A percentile compares a stretch with the other conserved stretches of the same genome.
These are phyloP conservation scores for Drosophila mettleri DNA, from an alignment of 2,888 invertebrate genomes.

Conservation along the genomic window DNA sequence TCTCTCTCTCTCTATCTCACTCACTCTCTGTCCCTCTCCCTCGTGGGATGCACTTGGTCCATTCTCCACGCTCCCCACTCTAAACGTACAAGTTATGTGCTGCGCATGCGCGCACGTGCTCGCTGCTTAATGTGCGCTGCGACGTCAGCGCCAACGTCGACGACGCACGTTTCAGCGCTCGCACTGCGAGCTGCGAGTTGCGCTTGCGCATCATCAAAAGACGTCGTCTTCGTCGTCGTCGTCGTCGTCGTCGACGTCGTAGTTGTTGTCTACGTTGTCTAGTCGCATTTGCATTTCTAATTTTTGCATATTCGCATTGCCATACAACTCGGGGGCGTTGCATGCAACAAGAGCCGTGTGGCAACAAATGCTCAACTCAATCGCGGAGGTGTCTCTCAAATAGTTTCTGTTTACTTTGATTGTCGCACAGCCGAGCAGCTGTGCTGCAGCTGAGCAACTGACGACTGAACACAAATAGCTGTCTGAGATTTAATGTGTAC, in stretches of 20 bases:
- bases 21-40: not conserved
- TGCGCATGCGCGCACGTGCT: constrained; percentile 80
- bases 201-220: constrained; percentile 73
- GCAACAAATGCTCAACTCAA: constrained; percentile 28
- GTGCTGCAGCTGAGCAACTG: constrained; percentile 3
- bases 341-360: constrained; percentile 33
- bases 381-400: constrained; percentile 37
- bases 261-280: constrained; percentile 32
- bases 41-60: constrained; percentile 48
- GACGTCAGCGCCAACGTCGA: constrained; percentile 31
- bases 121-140: constrained; percentile 66
- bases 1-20: not conserved
- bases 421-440: constrained; percentile 29
- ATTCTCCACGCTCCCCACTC: constrained; percentile 12
- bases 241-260: constrained; percentile 26
- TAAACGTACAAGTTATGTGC: constrained; percentile 70
- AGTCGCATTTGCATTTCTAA: constrained; percentile 77
- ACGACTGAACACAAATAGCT: not conserved
- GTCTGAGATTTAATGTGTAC: not conserved
- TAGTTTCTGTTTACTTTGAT: constrained; percentile 25
- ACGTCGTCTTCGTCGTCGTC: constrained; percentile 35
- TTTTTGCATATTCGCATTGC: constrained; percentile 60
- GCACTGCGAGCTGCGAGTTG: constrained; percentile 16
- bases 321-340: constrained; percentile 55
- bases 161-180: constrained; percentile 68